Percentiles rank a stretch among this genome's conserved stretches.
These are phyloP conservation scores for Lasioglossum zephyrum DNA, from an alignment of 2,888 invertebrate species.

Conservation along the genomic window DNA sequence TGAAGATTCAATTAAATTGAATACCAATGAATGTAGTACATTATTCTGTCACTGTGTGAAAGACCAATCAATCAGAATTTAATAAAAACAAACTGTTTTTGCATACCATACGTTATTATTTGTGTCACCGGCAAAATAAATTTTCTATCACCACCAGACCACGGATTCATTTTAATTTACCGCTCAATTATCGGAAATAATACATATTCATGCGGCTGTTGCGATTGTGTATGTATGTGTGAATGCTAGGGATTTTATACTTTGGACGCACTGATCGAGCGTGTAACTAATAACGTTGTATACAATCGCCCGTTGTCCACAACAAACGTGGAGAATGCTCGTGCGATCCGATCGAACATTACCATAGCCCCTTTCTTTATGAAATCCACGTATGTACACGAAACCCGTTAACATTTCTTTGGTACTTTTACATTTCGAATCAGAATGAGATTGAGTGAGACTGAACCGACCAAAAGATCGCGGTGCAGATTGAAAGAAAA, in stretches of 20 bases:
- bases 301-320: not conserved
- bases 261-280: conserved; percentile 10
- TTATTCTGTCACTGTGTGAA: conserved; percentile 50
- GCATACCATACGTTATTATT: conserved; percentile 50
- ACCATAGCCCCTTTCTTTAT: not conserved
- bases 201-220: not conserved
- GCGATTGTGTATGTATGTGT: not conserved
- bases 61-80: conserved; percentile 58
- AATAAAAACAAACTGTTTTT: conserved; percentile 63
- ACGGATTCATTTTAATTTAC: conserved; percentile 16
- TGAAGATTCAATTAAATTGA: conserved; percentile 37
- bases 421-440: not conserved
- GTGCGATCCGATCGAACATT: not conserved
- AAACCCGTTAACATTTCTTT: not conserved
- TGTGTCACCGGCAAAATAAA: conserved; percentile 32
- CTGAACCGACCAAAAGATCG: conserved; percentile 29
- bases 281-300: conserved; percentile 20
- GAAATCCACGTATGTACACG: not conserved
- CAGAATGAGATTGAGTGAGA: conserved; percentile 35
- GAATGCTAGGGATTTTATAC: conserved; percentile 42
- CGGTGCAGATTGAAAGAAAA: conserved; percentile 36
- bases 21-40: conserved; percentile 57
- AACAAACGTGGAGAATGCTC: conserved; percentile 23
- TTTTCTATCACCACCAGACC: not conserved
- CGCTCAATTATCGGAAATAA: not conserved